Conservation (phyloP, 2,113 vertebrate species). For the Calidris pugnax region DNA sequence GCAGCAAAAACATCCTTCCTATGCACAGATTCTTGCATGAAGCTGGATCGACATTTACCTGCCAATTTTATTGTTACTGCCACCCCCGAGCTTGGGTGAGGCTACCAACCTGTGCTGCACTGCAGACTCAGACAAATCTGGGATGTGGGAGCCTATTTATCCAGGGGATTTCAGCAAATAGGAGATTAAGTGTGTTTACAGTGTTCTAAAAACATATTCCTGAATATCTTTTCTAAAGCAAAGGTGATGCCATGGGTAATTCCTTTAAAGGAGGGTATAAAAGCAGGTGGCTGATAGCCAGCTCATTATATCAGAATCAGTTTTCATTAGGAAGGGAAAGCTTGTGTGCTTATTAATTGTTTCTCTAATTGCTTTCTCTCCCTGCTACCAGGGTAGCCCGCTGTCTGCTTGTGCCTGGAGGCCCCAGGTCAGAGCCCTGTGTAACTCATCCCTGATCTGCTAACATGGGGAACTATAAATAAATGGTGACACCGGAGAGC, state of each 20-base stretch:
- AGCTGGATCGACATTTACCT: rapidly evolving
- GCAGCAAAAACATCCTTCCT: neutral
- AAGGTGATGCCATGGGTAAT: neutral
- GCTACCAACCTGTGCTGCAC: neutral
- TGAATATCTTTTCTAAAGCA: neutral
- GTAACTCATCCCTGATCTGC: conserved; percentile 1
- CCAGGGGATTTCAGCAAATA: neutral
- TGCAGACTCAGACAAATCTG: neutral
- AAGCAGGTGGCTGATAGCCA: neutral
- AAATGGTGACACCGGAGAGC: conserved; percentile 19
- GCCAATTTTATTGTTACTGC: neutral
- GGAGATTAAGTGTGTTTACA: neutral
- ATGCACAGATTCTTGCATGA: neutral
- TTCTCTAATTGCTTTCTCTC: conserved; percentile 27
- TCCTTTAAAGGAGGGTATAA: neutral
- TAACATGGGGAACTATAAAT: conserved; percentile 49
- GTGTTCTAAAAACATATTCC: neutral
- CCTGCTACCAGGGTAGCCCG: neutral
- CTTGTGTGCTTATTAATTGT: conserved; percentile 11
- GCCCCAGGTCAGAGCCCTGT: neutral
- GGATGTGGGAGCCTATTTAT: neutral
- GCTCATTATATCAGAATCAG: neutral
- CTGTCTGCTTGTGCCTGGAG: neutral
- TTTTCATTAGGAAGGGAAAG: neutral
- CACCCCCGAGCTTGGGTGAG: neutral